phyloP scores from a whole-genome alignment of 2,888 invertebrate genomes.

The Taenaris catops region DNA sequence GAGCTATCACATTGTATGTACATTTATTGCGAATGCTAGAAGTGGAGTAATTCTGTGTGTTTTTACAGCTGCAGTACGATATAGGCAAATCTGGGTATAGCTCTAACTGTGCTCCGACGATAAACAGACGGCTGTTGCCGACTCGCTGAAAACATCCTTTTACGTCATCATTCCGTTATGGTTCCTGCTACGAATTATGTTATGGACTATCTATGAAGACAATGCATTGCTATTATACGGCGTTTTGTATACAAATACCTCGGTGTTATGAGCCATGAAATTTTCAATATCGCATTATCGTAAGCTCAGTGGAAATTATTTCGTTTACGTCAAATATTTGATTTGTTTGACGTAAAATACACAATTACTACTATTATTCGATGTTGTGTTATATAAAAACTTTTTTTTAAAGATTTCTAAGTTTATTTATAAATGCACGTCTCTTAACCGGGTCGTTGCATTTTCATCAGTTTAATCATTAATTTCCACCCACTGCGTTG shows the following conservation, averaged over 20 bases:
- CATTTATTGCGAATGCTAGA: constrained; percentile 47
- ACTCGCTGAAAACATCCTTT: constrained; percentile 77
- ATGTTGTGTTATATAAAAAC: no score
- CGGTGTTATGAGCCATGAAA: constrained; percentile 12
- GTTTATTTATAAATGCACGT: no score
- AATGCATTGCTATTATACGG: constrained; percentile 6
- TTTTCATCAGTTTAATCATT: no score
- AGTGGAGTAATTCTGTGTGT: constrained; percentile 60
- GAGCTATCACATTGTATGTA: constrained; percentile 43
- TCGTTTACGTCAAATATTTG: no score
- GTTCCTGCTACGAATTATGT: constrained; percentile 40
- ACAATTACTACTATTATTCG: no score
- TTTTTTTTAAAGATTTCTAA: no score
- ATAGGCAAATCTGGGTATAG: constrained; percentile 59
- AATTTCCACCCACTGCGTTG: no score
- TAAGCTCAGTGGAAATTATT: constrained; percentile 5
- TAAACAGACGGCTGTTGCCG: constrained; percentile 73
- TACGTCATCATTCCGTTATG: constrained; percentile 72
- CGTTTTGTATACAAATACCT: constrained; percentile 10
- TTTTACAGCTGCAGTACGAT: constrained; percentile 72
- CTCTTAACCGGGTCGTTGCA: no score
- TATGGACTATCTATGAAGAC: constrained; percentile 12
- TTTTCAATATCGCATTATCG: constrained; percentile 11
- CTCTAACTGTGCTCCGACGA: constrained; percentile 67
- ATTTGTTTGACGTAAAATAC: no score